Evolutionary conservation across 2,113 vertebrate species (phyloP), one percentile per base, ranked within the genome.

Genomic region (Taurulus bubalis): DNA sequence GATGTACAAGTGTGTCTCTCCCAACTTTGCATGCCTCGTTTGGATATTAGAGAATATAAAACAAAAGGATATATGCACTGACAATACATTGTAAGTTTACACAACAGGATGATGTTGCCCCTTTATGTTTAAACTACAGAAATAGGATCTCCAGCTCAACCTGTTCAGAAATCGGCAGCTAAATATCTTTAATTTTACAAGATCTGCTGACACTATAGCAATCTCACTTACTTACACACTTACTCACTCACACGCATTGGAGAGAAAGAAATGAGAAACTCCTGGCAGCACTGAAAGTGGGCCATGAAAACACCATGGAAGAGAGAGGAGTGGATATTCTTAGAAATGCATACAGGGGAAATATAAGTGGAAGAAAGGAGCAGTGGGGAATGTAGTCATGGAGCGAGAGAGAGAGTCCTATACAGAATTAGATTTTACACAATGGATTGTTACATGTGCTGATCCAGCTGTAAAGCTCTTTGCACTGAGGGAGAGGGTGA

Each of bases 241-340:
- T 28, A n/a, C 34, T 42, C 36, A 59, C 51, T 26, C 53, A 42
- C 58, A 56, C 60, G n/a, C 45, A 72, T n/a, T 20, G 32, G 38
- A 34, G 49, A 14, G 42, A 58, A 26, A 62, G 70, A 30, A 49
- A 42, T 47, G 36, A 78, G 66, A 79, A 58, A 63, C 63, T 59
- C 34, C n/a, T 72, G 64, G 77, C 71, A 71, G 58, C 47, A 6
- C 12, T 34, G n/a, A 72, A 85, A 85, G 76, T 87, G 79, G 63
- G 71, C 84, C 77, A 85, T 83, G 72, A 75, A 87, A 90, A 85
- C 70, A 87, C 79, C 8, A 24, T 24, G 68, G 67, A 3, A 42
- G 36, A 60, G 38, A 76, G 60, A 28, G 26, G 55, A 49, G 14
- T 34, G 36, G 70, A 71, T 85, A 45, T 77, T 84, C 79, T 77